phyloP scores from a whole-genome alignment of 2,113 vertebrate species.

The Sardina pilchardus region DNA sequence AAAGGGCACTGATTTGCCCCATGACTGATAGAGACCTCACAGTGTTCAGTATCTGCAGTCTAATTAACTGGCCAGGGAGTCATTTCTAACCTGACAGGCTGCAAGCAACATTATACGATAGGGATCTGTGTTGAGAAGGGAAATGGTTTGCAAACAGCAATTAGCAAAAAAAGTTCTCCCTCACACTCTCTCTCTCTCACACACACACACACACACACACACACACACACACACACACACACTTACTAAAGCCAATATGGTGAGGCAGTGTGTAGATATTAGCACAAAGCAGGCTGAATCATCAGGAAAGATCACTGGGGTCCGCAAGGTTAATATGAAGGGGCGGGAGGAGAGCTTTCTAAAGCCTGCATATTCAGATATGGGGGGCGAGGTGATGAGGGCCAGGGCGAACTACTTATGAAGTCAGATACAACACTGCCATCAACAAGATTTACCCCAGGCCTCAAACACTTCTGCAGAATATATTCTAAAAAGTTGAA shows the following conservation, averaged over 20 bases:
- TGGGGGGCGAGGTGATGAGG: not conserved
- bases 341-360: not conserved
- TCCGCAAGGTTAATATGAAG: not conserved
- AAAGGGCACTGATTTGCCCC: not conserved
- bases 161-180: not conserved
- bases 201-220: not conserved
- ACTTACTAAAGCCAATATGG: not conserved
- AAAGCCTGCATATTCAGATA: conserved; percentile 3
- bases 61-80: no score
- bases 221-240: not conserved
- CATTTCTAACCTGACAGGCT: not conserved
- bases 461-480: not conserved
- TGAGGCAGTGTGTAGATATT: not conserved
- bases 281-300: not conserved
- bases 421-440: not conserved
- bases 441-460: not conserved
- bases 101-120: not conserved
- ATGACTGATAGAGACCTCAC: not conserved
- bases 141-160: not conserved
- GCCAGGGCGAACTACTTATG: not conserved
- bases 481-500: not conserved
- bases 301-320: conserved; percentile 4
- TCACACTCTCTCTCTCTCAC: not conserved
- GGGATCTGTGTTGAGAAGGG: not conserved
- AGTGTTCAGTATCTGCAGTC: no score